A percentile compares a stretch with the other conserved stretches of the same genome.
These are phyloP conservation scores for Rhyacophila evoluta DNA, from an alignment of 2,888 invertebrate genomes.

Conservation along the genomic window DNA sequence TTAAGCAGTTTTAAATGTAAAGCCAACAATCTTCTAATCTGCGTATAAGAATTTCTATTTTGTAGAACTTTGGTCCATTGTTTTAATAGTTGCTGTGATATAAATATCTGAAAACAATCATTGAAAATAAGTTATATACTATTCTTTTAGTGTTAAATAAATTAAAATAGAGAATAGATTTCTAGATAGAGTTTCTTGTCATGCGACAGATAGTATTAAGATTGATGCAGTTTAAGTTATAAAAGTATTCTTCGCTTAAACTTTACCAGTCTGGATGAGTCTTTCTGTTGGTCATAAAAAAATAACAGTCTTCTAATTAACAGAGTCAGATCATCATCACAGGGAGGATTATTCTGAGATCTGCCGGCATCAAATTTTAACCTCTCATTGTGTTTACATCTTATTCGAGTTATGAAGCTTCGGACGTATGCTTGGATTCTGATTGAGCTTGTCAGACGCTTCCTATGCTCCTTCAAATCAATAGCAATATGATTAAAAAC, in stretches of 20 bases:
- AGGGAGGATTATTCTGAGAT: constrained; percentile 63
- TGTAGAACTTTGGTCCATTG: constrained; percentile 67
- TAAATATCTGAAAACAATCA: constrained; percentile 65
- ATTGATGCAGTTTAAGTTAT: too few relatives aligned
- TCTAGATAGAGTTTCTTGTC: too few relatives aligned
- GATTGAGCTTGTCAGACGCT: constrained; percentile 80
- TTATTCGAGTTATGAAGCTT: constrained; percentile 79
- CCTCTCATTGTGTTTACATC: constrained; percentile 75
- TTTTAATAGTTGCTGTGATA: constrained; percentile 69
- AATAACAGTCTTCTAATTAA: constrained; percentile 79
- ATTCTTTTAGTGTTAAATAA: too few relatives aligned
- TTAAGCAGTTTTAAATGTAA: constrained; percentile 63
- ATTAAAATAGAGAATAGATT: too few relatives aligned
- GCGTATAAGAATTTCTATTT: constrained; percentile 61
- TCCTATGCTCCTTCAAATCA: constrained; percentile 73
- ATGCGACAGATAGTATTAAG: too few relatives aligned
- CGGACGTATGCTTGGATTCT: constrained; percentile 86
- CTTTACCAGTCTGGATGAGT: constrained; percentile 75
- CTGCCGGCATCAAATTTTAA: constrained; percentile 77
- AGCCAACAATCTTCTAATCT: constrained; percentile 64
- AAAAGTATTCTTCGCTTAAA: too few relatives aligned
- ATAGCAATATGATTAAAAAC: too few relatives aligned
- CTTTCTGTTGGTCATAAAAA: constrained; percentile 79
- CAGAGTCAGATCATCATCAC: constrained; percentile 67
- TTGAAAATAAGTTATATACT: too few relatives aligned